Percentiles rank a stretch among this genome's conserved stretches.
phyloP scores from a whole-genome alignment of 1,140 invertebrate genomes.

The Metaphire vulgaris region DNA sequence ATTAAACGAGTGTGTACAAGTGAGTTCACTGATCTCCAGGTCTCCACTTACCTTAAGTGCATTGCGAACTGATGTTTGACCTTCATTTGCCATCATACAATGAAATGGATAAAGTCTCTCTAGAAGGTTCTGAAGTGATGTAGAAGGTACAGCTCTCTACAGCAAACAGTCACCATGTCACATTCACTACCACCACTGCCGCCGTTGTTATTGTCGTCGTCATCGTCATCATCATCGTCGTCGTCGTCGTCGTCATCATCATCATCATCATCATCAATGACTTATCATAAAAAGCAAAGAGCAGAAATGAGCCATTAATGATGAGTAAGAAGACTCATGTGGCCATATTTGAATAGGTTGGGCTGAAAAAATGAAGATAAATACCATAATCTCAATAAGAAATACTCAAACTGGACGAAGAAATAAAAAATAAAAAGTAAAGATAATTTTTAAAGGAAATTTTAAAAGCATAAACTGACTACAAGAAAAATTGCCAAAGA shows the following conservation, averaged over 20 bases:
- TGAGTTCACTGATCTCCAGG: too few species aligned
- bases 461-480: too few species aligned
- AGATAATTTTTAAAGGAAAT: too few species aligned
- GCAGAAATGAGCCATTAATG: too few species aligned
- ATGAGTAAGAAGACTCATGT: too few species aligned
- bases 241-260: not conserved
- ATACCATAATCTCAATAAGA: too few species aligned
- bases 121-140: constrained; percentile 63
- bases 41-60: constrained; percentile 57
- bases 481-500: too few species aligned
- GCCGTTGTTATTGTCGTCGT: not conserved
- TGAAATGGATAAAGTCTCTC: constrained; percentile 76
- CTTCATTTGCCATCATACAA: constrained; percentile 67
- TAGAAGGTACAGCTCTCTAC: constrained; percentile 63
- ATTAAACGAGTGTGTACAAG: too few species aligned
- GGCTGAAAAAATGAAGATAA: too few species aligned
- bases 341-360: too few species aligned
- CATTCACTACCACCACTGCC: not conserved
- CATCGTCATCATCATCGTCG: not conserved
- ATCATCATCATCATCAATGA: not conserved
- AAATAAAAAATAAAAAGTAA: too few species aligned
- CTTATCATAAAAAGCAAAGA: constrained; percentile 4
- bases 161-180: not conserved
- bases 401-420: too few species aligned
- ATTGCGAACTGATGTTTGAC: constrained; percentile 62